Conservation (phyloP, 2,113 vertebrate species). For the Aleadryas rufinucha region DNA sequence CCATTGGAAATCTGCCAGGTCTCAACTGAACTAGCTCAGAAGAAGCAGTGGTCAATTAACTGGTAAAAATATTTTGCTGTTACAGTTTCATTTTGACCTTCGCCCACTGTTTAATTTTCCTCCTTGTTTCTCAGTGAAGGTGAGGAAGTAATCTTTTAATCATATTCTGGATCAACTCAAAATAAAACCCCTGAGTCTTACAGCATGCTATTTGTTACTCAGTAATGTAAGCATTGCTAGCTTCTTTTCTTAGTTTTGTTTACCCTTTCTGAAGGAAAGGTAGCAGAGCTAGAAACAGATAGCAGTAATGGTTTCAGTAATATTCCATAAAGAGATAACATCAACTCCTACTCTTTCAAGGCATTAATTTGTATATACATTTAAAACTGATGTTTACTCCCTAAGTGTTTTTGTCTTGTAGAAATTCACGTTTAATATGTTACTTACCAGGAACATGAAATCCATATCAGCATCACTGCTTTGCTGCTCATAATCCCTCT, state of each 20-base stretch:
- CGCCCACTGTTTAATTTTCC: background rate
- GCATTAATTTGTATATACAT: background rate
- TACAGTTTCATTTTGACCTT: background rate
- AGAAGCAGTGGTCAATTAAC: background rate
- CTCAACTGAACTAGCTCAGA: background rate
- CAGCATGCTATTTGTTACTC: background rate
- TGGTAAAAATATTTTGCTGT: background rate
- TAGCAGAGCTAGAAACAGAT: background rate
- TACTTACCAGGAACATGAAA: background rate
- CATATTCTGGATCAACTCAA: background rate
- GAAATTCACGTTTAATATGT: background rate
- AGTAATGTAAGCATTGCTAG: background rate
- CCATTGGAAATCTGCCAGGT: background rate
- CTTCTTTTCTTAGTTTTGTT: background rate
- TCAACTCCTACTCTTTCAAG: background rate
- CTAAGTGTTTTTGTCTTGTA: background rate
- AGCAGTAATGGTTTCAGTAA: background rate
- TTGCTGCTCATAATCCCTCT: background rate
- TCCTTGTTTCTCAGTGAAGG: background rate
- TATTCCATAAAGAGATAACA: background rate
- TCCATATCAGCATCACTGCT: background rate
- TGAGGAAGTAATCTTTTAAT: background rate
- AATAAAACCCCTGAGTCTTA: background rate
- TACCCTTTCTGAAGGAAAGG: background rate
- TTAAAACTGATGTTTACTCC: background rate